phyloP scores from a whole-genome alignment of 2,797 vertebrate species.

The Anguilla megastoma region DNA sequence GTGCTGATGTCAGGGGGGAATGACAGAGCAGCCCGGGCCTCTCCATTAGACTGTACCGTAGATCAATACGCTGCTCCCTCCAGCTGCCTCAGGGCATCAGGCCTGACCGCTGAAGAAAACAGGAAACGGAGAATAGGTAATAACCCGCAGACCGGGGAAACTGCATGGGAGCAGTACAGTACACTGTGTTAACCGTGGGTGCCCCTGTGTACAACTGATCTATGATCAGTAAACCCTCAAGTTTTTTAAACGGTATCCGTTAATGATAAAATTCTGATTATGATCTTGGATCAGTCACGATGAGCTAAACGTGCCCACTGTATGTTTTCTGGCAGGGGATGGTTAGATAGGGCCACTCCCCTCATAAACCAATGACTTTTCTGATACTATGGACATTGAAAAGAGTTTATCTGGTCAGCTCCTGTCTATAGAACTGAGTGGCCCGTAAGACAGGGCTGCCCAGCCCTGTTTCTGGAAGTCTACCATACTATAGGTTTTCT shows the following conservation, averaged over 20 bases:
- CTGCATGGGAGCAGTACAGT: neutral
- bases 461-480: neutral
- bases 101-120: neutral
- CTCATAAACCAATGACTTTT: neutral
- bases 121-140: neutral
- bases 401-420: neutral
- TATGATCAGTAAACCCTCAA: neutral
- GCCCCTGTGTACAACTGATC: neutral
- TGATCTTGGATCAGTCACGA: neutral
- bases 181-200: neutral
- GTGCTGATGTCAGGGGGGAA: neutral
- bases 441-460: neutral
- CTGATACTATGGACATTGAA: too few relatives aligned
- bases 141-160: neutral
- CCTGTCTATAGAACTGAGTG: neutral
- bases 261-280: neutral
- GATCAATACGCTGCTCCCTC: conserved; percentile 41
- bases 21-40: neutral
- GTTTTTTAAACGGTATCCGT: neutral
- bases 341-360: neutral
- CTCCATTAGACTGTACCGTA: conserved; percentile 13
- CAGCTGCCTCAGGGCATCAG: conserved; percentile 21
- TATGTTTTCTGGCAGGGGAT: neutral
- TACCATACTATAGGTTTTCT: too few relatives aligned
- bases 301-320: neutral